Conservation (phyloP, 2,113 vertebrate species). For the Solea senegalensis region DNA sequence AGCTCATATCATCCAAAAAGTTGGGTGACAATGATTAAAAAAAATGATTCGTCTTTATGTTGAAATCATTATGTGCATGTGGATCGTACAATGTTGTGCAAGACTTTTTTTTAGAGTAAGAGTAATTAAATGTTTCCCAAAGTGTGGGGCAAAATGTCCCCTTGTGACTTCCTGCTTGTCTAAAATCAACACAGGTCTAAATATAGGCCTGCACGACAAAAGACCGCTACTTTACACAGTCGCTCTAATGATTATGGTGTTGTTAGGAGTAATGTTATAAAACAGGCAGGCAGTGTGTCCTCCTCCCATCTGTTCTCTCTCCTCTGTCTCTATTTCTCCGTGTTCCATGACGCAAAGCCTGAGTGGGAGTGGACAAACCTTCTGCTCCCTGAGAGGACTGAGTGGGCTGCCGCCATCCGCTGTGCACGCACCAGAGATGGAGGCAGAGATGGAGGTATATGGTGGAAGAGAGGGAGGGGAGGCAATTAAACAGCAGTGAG, state of each 20-base stretch:
- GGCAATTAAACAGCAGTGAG: slow-evolving; percentile 30
- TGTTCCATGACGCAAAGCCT: slow-evolving; percentile 84
- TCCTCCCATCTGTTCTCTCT: slow-evolving; percentile 74
- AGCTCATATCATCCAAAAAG: slow-evolving; percentile 7
- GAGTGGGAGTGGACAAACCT: slow-evolving; percentile 83
- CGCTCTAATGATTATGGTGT: slow-evolving; percentile 61
- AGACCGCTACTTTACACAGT: slow-evolving; percentile 59
- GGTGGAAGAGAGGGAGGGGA: slow-evolving; percentile 20
- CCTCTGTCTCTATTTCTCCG: slow-evolving; percentile 65
- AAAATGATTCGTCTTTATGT: too few relatives aligned
- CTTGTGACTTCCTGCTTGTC: slow-evolving; percentile 44
- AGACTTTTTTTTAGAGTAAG: too few relatives aligned
- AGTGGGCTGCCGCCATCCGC: slow-evolving; percentile 77
- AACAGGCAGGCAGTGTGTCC: slow-evolving; percentile 75
- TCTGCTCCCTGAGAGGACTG: slow-evolving; percentile 81
- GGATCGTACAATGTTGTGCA: too few relatives aligned
- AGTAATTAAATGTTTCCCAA: slow-evolving; percentile 7
- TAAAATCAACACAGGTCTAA: slow-evolving; percentile 37
- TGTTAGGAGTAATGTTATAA: slow-evolving; percentile 78
- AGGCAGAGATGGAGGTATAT: slow-evolving; percentile 59
- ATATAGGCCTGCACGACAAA: slow-evolving; percentile 53
- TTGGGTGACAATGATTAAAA: background rate
- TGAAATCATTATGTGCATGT: background rate
- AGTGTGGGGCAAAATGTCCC: slow-evolving; percentile 5
- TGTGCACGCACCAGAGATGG: slow-evolving; percentile 66